These are phyloP conservation scores for Aphis gossypii DNA, from an alignment of 1,140 invertebrate species.

Conservation along the genomic window DNA sequence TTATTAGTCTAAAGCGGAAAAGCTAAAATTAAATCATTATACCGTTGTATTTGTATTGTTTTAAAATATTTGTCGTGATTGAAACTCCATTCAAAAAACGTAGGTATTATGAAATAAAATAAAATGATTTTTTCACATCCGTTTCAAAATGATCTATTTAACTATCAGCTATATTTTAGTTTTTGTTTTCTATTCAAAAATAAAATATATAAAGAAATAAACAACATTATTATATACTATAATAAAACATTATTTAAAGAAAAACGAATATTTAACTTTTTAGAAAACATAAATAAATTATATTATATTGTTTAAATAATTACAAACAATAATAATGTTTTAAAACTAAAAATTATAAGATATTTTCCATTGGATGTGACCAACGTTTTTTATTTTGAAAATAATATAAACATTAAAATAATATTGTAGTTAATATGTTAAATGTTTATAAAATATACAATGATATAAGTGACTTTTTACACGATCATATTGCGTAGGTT, in stretches of 20 bases:
- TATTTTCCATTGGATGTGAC: background rate
- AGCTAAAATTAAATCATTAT: background rate
- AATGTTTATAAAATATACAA: background rate
- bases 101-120: background rate
- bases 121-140: constrained; percentile 18
- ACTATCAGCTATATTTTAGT: background rate
- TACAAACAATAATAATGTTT: background rate
- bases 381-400: background rate
- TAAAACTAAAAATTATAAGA: background rate
- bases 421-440: background rate
- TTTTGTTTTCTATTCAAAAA: background rate
- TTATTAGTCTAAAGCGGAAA: constrained; percentile 8
- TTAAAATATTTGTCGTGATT: background rate
- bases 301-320: background rate
- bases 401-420: background rate
- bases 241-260: background rate
- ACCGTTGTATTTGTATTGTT: background rate
- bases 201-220: background rate
- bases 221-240: background rate
- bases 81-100: background rate
- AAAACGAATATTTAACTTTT: background rate
- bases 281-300: background rate
- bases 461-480: background rate
- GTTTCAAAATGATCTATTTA: constrained; percentile 5
- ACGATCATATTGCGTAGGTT: background rate